These are phyloP conservation scores for Microchirus variegatus DNA, from an alignment of 2,797 vertebrate genomes.

Conservation along the genomic window DNA sequence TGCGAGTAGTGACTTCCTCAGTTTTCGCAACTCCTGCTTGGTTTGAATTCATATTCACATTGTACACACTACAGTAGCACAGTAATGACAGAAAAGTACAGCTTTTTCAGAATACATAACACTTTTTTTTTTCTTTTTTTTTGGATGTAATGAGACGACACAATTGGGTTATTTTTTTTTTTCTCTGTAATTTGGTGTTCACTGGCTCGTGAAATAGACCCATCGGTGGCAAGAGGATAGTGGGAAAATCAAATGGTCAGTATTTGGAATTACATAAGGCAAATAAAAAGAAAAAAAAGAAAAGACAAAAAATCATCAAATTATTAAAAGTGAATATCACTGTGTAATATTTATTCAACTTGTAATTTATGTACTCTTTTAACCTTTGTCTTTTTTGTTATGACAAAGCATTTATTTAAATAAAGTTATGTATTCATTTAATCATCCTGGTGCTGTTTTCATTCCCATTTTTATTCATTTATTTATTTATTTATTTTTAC, in stretches of 20 bases:
- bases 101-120: constrained; percentile 84
- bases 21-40: constrained; percentile 87
- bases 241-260: constrained; percentile 88
- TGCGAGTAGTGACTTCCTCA: constrained; percentile 75
- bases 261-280: constrained; percentile 93
- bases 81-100: constrained; percentile 80
- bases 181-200: constrained; percentile 85
- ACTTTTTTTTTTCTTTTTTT: constrained; percentile 70
- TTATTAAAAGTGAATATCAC: constrained; percentile 97
- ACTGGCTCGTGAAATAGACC: constrained; percentile 86
- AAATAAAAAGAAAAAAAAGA: constrained; percentile 72
- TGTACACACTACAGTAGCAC: constrained; percentile 78
- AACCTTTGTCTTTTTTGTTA: constrained; percentile 99
- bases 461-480: constrained; percentile 17
- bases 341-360: constrained; percentile 99
- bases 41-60: constrained; percentile 88
- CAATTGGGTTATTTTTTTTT: constrained; percentile 72
- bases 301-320: constrained; percentile 85
- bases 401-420: constrained; percentile 99
- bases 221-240: constrained; percentile 82
- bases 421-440: constrained; percentile 99
- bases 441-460: constrained; percentile 31
- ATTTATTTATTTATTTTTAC: background rate
- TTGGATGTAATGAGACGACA: constrained; percentile 81
- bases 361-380: constrained; percentile 99